These are phyloP conservation scores for Lucifuga dentata DNA, from an alignment of 2,113 vertebrate species.

Conservation along the genomic window DNA sequence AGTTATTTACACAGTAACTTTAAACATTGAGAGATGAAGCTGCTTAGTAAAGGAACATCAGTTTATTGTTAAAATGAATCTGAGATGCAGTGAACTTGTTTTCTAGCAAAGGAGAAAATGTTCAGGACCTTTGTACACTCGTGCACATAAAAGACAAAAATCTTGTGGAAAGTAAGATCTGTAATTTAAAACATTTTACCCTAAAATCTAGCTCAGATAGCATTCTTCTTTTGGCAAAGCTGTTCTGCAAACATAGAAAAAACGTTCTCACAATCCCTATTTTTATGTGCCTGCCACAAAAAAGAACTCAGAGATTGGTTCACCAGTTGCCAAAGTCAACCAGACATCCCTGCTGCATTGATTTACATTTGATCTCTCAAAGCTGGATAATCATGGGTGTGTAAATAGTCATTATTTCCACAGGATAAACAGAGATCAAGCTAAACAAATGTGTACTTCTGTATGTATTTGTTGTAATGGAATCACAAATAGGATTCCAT, in stretches of 20 bases:
- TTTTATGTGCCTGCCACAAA: slow-evolving; percentile 8
- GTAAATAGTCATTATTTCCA: slow-evolving; percentile 79
- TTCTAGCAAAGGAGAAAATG: too few species aligned
- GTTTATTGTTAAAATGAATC: too few species aligned
- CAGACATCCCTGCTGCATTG: slow-evolving; percentile 62
- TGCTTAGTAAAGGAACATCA: too few species aligned
- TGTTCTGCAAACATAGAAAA: slow-evolving; percentile 6
- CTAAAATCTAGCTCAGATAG: too few species aligned
- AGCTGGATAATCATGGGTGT: slow-evolving; percentile 78
- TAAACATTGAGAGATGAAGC: too few species aligned
- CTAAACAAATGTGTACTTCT: slow-evolving; percentile 72
- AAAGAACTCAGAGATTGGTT: slow-evolving; percentile 21
- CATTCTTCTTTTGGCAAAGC: not conserved
- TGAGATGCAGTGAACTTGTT: too few species aligned
- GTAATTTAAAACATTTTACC: too few species aligned
- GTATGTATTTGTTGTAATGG: slow-evolving; percentile 72
- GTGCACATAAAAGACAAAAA: too few species aligned
- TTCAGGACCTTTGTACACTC: too few species aligned
- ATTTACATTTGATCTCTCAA: slow-evolving; percentile 80
- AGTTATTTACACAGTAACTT: too few species aligned
- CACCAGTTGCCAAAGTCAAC: slow-evolving; percentile 60
- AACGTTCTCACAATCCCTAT: not conserved
- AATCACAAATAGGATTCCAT: slow-evolving; percentile 76
- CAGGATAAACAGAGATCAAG: slow-evolving; percentile 71
- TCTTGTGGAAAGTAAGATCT: too few species aligned